Percentiles rank a stretch among this genome's conserved stretches.
phyloP scores from a whole-genome alignment of 1,140 invertebrate genomes.

The Hesperophylax magnus region DNA sequence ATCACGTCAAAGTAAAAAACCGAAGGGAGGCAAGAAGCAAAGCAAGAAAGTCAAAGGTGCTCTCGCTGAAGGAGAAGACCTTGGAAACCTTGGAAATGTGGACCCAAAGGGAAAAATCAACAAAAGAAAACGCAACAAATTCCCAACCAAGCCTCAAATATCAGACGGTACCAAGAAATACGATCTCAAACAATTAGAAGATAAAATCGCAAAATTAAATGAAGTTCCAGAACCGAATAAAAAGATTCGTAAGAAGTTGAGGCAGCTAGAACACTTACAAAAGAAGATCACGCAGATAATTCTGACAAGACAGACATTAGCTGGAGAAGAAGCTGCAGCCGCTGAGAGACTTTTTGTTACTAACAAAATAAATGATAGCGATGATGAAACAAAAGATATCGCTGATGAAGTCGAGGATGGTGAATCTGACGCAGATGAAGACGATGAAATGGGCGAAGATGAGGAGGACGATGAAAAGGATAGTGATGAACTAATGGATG shows the following conservation, averaged over 20 bases:
- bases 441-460: slow-evolving; percentile 48
- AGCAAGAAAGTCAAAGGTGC: not conserved
- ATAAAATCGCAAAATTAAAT: slow-evolving; percentile 42
- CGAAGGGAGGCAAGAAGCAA: not conserved
- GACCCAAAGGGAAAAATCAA: slow-evolving; percentile 27
- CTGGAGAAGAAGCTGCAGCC: slow-evolving; percentile 3
- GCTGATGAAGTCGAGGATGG: slow-evolving; percentile 41
- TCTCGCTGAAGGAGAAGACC: not conserved
- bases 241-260: slow-evolving; percentile 58
- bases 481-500: slow-evolving; percentile 24
- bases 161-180: slow-evolving; percentile 38
- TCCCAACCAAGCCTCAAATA: not conserved
- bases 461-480: slow-evolving; percentile 45
- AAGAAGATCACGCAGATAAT: slow-evolving; percentile 46
- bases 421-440: slow-evolving; percentile 46
- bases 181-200: slow-evolving; percentile 34
- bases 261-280: slow-evolving; percentile 51
- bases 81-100: slow-evolving; percentile 6
- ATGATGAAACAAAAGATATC: slow-evolving; percentile 29
- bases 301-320: slow-evolving; percentile 44
- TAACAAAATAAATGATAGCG: slow-evolving; percentile 36
- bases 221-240: slow-evolving; percentile 47
- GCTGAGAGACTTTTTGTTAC: not conserved
- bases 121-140: slow-evolving; percentile 33
- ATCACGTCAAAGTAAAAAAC: not conserved